Percentiles rank a stretch among this genome's conserved stretches.
phyloP scores from a whole-genome alignment of 1,140 invertebrate species.

The Hermatobates lingyangjiaoensis region DNA sequence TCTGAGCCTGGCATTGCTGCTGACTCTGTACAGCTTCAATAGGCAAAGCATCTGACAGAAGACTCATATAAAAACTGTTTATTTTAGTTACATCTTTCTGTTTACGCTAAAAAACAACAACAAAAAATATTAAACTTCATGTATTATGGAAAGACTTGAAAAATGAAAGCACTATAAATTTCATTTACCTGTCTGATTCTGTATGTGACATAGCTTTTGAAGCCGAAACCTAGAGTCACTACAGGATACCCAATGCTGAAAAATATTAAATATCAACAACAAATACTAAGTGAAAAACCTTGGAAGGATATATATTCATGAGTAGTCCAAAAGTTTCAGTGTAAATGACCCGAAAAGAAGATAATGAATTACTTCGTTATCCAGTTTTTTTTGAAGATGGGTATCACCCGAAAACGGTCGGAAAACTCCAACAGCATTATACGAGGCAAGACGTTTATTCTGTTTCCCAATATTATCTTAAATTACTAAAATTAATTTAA shows the following conservation, averaged over 20 bases:
- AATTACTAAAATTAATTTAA: too few relatives aligned
- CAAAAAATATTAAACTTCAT: background rate
- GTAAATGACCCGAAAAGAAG: too few relatives aligned
- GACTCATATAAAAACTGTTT: constrained; percentile 88
- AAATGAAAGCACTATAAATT: background rate
- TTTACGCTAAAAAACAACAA: constrained; percentile 40
- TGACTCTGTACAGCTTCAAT: constrained; percentile 43
- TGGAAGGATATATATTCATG: too few relatives aligned
- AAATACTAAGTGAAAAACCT: too few relatives aligned
- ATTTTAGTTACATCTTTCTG: constrained; percentile 86
- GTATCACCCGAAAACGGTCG: too few relatives aligned
- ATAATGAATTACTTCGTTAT: too few relatives aligned
- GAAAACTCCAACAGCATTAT: too few relatives aligned
- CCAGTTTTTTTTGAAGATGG: too few relatives aligned
- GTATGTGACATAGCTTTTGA: constrained; percentile 87
- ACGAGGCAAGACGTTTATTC: too few relatives aligned
- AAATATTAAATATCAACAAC: too few relatives aligned
- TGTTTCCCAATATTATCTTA: too few relatives aligned
- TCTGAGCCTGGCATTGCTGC: constrained; percentile 28
- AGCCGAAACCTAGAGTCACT: constrained; percentile 88
- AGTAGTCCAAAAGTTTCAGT: too few relatives aligned
- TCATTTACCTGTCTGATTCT: constrained; percentile 58
- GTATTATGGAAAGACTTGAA: background rate
- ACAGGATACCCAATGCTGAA: constrained; percentile 90
- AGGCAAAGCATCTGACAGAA: constrained; percentile 78